A percentile compares a stretch with the other conserved stretches of the same genome.
Conservation (phyloP, 2,797 vertebrate genomes). For the Gallirallus australis region DNA sequence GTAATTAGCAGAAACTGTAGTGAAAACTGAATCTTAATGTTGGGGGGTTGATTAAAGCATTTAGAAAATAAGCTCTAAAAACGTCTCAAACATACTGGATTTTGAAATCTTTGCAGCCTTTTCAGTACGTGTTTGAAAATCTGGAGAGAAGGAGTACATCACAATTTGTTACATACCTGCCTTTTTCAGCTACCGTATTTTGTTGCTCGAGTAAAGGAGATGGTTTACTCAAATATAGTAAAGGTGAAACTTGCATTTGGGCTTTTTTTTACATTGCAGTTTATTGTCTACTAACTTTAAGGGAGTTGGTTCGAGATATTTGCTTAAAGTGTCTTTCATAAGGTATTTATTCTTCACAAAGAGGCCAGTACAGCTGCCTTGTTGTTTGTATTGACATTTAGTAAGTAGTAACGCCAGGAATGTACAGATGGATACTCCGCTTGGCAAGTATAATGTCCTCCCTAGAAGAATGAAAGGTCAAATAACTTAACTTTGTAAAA, state of each 20-base stretch:
- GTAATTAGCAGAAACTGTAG: background rate
- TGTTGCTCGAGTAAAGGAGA: background rate
- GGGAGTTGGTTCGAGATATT: background rate
- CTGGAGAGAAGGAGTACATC: background rate
- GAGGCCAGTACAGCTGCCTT: constrained; percentile 2
- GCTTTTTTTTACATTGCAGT: background rate
- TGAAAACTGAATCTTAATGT: background rate
- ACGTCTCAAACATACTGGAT: background rate
- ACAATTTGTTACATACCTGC: background rate
- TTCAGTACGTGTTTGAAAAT: background rate
- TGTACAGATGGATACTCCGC: background rate
- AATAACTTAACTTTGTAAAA: constrained; percentile 65
- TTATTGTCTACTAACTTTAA: background rate
- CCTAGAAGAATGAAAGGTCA: constrained; percentile 58
- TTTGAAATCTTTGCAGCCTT: background rate
- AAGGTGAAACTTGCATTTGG: background rate
- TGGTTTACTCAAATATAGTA: background rate
- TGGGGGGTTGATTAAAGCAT: background rate
- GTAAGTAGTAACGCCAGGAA: constrained; percentile 41
- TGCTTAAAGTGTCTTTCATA: background rate
- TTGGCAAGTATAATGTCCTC: constrained; percentile 12
- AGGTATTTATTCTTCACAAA: constrained; percentile 12
- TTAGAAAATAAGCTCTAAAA: background rate
- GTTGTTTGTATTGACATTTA: background rate
- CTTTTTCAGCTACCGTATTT: background rate